Evolutionary conservation across 2,888 invertebrate genomes (phyloP).

Genomic region (Rotaria macrura): DNA sequence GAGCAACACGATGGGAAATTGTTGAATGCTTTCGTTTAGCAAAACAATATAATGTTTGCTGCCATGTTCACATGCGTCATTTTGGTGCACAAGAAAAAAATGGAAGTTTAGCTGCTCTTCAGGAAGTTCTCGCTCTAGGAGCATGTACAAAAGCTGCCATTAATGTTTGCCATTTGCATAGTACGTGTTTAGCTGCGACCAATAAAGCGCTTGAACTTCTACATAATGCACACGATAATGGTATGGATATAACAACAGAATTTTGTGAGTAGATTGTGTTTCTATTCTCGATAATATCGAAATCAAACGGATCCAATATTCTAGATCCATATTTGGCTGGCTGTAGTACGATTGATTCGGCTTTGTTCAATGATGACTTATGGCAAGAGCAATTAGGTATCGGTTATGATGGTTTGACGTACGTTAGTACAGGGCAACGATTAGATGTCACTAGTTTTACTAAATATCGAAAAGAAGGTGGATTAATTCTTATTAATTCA

Average conservation of each 20-base stretch:
- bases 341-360: background rate
- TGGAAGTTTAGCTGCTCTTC: background rate
- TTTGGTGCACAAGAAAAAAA: conserved; percentile 20
- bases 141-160: background rate
- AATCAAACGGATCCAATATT: background rate
- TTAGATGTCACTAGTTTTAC: background rate
- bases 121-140: background rate
- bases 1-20: conserved; percentile 13
- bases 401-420: background rate
- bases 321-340: background rate
- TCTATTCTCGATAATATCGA: background rate
- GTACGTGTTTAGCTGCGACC: background rate
- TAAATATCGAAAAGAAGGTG: background rate
- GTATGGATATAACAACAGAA: conserved; percentile 12
- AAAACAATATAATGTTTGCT: conserved; percentile 4
- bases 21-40: conserved; percentile 17
- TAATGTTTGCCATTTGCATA: conserved; percentile 5
- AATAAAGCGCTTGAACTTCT: background rate
- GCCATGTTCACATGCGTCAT: conserved; percentile 15
- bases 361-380: background rate
- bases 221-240: background rate
- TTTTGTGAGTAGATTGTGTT: background rate
- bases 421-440: background rate
- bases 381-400: conserved; percentile 4
- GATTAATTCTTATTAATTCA: background rate